These are phyloP conservation scores for Salvator merianae DNA, from an alignment of 2,113 vertebrate species.

Conservation along the genomic window DNA sequence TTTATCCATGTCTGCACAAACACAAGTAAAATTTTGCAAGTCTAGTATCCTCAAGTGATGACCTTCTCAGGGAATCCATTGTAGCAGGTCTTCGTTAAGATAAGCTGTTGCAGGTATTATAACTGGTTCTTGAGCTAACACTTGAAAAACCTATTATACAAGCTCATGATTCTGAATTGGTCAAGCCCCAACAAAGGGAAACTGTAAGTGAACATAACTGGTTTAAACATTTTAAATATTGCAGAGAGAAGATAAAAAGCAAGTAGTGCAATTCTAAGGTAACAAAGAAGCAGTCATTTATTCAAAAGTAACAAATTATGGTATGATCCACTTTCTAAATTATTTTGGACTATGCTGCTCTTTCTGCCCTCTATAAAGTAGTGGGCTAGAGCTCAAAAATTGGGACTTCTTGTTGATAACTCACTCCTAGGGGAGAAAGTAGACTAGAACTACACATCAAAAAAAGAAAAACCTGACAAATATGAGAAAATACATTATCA, in stretches of 20 bases:
- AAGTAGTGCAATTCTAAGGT: background rate
- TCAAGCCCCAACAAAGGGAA: background rate
- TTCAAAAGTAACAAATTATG: too few species aligned
- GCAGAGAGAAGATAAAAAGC: background rate
- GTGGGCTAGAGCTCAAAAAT: too few species aligned
- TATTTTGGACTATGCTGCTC: too few species aligned
- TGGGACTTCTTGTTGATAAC: too few species aligned
- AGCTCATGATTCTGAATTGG: background rate
- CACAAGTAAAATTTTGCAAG: background rate
- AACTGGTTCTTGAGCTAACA: background rate
- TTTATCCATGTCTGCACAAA: background rate
- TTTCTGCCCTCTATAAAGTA: too few species aligned
- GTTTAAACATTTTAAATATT: background rate
- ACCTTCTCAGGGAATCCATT: background rate
- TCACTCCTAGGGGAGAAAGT: too few species aligned
- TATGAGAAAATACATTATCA: too few species aligned
- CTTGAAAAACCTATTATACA: background rate
- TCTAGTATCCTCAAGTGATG: background rate
- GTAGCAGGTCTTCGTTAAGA: constrained; percentile 2
- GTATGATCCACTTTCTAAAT: too few species aligned
- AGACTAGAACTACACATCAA: too few species aligned
- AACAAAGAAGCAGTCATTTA: too few species aligned
- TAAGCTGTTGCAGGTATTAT: background rate
- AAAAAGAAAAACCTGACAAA: too few species aligned
- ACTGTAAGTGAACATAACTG: background rate